These are phyloP conservation scores for Gadopsis marmoratus DNA, from an alignment of 2,797 vertebrate species.

Conservation along the genomic window DNA sequence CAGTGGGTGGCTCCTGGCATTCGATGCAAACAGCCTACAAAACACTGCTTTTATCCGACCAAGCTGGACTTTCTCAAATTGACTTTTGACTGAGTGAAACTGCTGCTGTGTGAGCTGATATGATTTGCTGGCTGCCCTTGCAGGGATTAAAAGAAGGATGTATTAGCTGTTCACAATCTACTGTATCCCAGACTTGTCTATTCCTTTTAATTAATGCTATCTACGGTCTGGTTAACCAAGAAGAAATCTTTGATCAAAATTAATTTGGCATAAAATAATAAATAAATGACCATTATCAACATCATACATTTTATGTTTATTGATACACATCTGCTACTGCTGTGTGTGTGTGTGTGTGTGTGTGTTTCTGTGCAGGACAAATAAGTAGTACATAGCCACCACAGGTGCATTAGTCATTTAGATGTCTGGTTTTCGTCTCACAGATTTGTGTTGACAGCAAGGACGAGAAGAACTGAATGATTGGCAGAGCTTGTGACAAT, in stretches of 20 bases:
- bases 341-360: neutral
- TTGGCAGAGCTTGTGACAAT: constrained; percentile 74
- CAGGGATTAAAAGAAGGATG: constrained; percentile 50
- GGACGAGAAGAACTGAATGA: constrained; percentile 60
- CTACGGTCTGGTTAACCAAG: neutral
- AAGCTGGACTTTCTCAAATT: constrained; percentile 35
- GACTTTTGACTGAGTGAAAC: constrained; percentile 46
- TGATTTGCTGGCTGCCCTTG: constrained; percentile 37
- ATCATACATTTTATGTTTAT: constrained; percentile 8
- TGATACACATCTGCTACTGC: neutral
- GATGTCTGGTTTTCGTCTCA: constrained; percentile 46
- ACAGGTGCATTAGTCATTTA: constrained; percentile 57
- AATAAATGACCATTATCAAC: constrained; percentile 10
- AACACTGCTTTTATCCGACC: constrained; percentile 19
- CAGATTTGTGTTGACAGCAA: constrained; percentile 57
- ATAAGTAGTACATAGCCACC: constrained; percentile 23
- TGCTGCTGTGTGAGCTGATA: constrained; percentile 29
- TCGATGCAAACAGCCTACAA: constrained; percentile 34
- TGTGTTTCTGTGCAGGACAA: constrained; percentile 1
- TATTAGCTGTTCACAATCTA: constrained; percentile 13
- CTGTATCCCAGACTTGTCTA: constrained; percentile 9
- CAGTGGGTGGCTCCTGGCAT: constrained; percentile 39
- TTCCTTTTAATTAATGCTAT: constrained; percentile 9
- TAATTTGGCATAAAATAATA: constrained; percentile 9
- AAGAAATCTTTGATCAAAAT: neutral